Base-by-base conservation (phyloP, 2,888 invertebrate genomes). In the Anodontia alba region DNA sequence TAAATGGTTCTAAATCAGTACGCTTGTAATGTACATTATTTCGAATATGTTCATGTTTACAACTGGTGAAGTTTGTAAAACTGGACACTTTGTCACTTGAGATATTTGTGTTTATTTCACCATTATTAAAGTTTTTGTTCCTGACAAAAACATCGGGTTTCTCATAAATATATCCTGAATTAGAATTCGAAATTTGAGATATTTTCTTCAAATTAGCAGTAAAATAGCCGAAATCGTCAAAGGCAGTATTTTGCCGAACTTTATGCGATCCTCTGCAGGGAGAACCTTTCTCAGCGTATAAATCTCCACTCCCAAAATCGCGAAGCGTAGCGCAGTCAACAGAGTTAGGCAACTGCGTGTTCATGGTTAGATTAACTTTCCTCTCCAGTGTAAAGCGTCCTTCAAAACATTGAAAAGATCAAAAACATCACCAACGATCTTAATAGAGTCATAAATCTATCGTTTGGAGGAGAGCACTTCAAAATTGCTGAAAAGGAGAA, bases 371-470 rank as follows among this genome's bases (percentile, higher is more conserved):
- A n/a, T n/a, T n/a, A n/a, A n/a, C n/a, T n/a, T n/a, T n/a, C n/a
- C n/a, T n/a, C n/a, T n/a, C n/a, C n/a, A n/a, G n/a, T n/a, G n/a
- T n/a, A n/a, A n/a, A n/a, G n/a, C n/a, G n/a, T 69, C 49, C 31
- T 76, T 72, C 49, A 72, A 51, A 75, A 71, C 71, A 20, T 71
- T 80, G 66, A 46, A 71, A 72, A 78, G 77, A 83, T 83, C 75
- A 83, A 83, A n/a, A 83, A 76, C 80, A 15, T 68, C 33, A 31
- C 68, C 43, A 54, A 62, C 12, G 67, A 36, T 57, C 46, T 77
- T 80, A 77, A 83, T 80, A 42, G 77, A 83, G 71, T 83, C 80
- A 57, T 83, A 83, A 83, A 83, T 83, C 75, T 74, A 72, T 77
- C 76, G 75, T 42, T 29, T 77, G 26, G 62, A 83, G 83, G 23